These are phyloP conservation scores for Rotaria sp. DNA, from an alignment of 2,888 invertebrate genomes.

Conservation along the genomic window DNA sequence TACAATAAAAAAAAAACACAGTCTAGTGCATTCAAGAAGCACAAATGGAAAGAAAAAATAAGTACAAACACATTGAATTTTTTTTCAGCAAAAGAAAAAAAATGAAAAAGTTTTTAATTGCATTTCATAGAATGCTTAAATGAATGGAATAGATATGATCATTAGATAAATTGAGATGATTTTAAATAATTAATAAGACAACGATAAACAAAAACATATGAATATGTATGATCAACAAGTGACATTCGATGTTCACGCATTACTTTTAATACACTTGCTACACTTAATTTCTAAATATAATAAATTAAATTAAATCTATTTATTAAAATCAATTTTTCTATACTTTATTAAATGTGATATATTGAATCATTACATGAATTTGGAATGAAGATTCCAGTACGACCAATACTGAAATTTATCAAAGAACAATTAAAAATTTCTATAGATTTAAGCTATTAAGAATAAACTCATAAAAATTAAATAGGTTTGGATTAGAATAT, in stretches of 20 bases:
- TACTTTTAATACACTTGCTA: conserved; percentile 71
- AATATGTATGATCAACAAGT: conserved; percentile 60
- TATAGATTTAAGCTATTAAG: no score
- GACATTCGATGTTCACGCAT: conserved; percentile 79
- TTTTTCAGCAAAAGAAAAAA: not conserved
- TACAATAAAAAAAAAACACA: not conserved
- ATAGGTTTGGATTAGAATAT: no score
- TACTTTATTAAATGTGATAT: conserved; percentile 76
- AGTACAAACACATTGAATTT: not conserved
- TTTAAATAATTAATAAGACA: conserved; percentile 16
- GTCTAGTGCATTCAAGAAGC: not conserved
- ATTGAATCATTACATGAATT: conserved; percentile 72
- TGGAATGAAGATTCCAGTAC: conserved; percentile 71
- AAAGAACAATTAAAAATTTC: not conserved
- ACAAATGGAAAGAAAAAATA: conserved; percentile 3
- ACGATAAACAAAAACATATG: conserved; percentile 2
- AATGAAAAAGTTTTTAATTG: not conserved
- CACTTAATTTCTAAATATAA: conserved; percentile 69
- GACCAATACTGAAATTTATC: conserved; percentile 66
- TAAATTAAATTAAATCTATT: conserved; percentile 15
- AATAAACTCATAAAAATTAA: no score
- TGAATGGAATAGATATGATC: not conserved
- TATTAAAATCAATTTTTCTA: conserved; percentile 15
- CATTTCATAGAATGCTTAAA: not conserved
- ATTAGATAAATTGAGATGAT: conserved; percentile 1